Percentiles rank a stretch among this genome's conserved stretches.
Evolutionary conservation across 2,888 invertebrate genomes (phyloP).

Genomic region (Alsophila aescularia): DNA sequence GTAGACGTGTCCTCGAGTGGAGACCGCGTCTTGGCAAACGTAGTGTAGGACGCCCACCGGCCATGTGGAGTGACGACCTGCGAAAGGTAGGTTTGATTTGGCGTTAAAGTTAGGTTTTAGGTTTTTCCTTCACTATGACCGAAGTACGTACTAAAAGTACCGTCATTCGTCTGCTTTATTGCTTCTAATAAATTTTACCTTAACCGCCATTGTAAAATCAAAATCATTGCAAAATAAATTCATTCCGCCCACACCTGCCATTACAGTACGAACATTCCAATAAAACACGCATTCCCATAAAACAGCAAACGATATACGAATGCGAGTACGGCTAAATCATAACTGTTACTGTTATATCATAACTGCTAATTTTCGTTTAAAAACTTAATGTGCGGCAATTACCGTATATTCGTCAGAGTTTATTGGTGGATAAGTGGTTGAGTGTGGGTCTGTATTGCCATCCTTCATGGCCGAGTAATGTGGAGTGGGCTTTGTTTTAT

Average conservation of each 20-base stretch:
- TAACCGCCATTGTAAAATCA: slow-evolving; percentile 3
- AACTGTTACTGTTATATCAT: slow-evolving; percentile 20
- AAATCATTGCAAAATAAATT: slow-evolving; percentile 9
- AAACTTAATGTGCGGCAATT: slow-evolving; percentile 36
- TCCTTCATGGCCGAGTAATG: slow-evolving; percentile 39
- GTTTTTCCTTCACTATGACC: no score
- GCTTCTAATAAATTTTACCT: neutral
- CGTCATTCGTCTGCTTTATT: neutral
- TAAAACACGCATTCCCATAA: slow-evolving; percentile 19
- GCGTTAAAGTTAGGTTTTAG: no score
- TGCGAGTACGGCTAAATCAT: slow-evolving; percentile 16
- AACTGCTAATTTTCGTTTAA: slow-evolving; percentile 30
- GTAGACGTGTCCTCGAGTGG: no score
- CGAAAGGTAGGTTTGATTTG: no score
- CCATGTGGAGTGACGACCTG: no score
- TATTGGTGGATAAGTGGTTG: slow-evolving; percentile 49
- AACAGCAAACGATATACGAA: slow-evolving; percentile 12
- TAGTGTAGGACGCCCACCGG: no score
- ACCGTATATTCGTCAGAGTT: slow-evolving; percentile 38
- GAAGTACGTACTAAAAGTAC: neutral
- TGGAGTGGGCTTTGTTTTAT: slow-evolving; percentile 50
- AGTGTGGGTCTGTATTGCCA: slow-evolving; percentile 43
- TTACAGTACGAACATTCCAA: slow-evolving; percentile 11
- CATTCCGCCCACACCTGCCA: slow-evolving; percentile 10
- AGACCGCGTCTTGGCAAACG: no score